Base-by-base conservation (phyloP, 2,797 vertebrate species). In the Acridotheres tristis region DNA sequence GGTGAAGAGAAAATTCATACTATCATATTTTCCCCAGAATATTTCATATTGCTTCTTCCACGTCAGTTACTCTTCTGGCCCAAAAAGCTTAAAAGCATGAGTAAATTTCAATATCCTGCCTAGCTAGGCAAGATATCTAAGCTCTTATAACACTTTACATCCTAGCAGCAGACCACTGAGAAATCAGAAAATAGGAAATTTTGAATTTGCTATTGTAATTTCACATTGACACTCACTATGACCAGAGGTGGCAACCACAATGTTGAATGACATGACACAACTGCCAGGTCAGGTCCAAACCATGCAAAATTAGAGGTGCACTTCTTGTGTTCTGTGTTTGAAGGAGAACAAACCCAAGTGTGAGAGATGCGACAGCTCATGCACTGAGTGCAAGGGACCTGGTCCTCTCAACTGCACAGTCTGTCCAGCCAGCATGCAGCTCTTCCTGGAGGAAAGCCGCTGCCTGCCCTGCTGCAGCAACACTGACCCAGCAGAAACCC, bases 331-430 rank as follows among this genome's bases (percentile, higher is more conserved):
- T 96, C 47, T 91, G 55, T 93, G 71, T 97, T 79, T 61, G 59
- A 95, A 98, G 97, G 96, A 67, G 13, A 85, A 97, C 1, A 27
- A 97, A 22, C 61, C 76, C 16, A 65, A 91, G n/a, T 99, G 99
- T 93, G 94, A 94, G 51, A 86, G 72, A 12, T 99, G 99, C 36
- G 97, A 99, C 25, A 84, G 94, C 2, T 98, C 98, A 15, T 99
- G 99, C 48, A 8, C 91, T 5, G 98, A 98, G 93, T 99, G 99
- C 95, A 98, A 98, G 51, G 99, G 99, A 22, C 98, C 98, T 1
- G 96, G 98, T 7, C 75, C 68, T 42, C 71, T 96, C 88, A 98
- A 99, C 96, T 99, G 99, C 96, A 99, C 98, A 0, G 26, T 94
- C 58, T 99, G 99, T 23, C 98, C 97, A 2, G 97, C 98, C n/a